A percentile compares a stretch with the other conserved stretches of the same genome.
These are phyloP conservation scores for Silvanus unidentatus DNA, from an alignment of 2,888 invertebrate species.

Conservation along the genomic window DNA sequence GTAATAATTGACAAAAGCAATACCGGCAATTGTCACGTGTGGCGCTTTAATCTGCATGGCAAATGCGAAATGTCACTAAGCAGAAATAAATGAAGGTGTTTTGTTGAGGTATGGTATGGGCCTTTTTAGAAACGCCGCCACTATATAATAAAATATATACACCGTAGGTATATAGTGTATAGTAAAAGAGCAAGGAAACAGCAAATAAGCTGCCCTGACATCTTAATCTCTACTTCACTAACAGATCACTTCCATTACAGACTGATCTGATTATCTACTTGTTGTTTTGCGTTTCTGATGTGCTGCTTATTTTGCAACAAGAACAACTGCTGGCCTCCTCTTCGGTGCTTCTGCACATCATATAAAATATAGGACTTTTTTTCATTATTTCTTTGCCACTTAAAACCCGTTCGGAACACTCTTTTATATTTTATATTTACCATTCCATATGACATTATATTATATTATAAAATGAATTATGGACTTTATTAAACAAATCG, in stretches of 20 bases:
- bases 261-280: slow-evolving; percentile 22
- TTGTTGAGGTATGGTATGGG: slow-evolving; percentile 24
- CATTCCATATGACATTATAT: too few species aligned
- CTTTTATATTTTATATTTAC: not conserved
- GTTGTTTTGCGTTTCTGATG: slow-evolving; percentile 15
- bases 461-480: too few species aligned
- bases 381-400: not conserved
- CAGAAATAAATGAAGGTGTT: slow-evolving; percentile 47
- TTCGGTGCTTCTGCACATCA: too few species aligned
- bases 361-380: not conserved
- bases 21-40: slow-evolving; percentile 38
- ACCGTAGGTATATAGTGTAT: slow-evolving; percentile 3
- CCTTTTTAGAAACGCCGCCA: slow-evolving; percentile 23
- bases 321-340: not conserved
- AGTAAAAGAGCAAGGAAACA: slow-evolving; percentile 11
- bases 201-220: slow-evolving; percentile 30
- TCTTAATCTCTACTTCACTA: slow-evolving; percentile 27
- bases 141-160: too few species aligned
- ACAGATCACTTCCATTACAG: slow-evolving; percentile 12
- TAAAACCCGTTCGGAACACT: not conserved
- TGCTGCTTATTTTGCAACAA: not conserved
- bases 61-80: slow-evolving; percentile 47
- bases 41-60: slow-evolving; percentile 43
- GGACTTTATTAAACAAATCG: too few species aligned
- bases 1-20: slow-evolving; percentile 39